Evolutionary conservation across 2,797 vertebrate species (phyloP), one percentile per base, ranked within the genome.

Genomic region (Podarcis lilfordi): DNA sequence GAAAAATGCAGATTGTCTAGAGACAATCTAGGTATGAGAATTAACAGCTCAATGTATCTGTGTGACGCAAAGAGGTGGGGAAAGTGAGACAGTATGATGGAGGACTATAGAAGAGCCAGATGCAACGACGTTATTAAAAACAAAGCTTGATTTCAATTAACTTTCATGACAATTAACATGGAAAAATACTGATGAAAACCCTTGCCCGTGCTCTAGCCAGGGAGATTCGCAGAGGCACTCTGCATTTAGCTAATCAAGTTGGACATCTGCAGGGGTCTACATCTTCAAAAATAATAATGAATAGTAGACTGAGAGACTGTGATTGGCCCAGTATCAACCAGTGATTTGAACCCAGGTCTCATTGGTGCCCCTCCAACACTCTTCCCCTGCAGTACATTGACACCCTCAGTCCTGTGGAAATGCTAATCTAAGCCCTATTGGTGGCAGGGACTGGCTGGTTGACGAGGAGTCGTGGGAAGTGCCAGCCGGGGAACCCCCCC

Each of bases 1-100:
- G n/a, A 86, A 75, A 77, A 68, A 82, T 86, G 71, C 84, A 76
- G 61, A 85, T 86, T 32, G 71, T 85, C 71, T 77, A 40, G 35
- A 81, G 72, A 55, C 40, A 81, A 74, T 23, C 78, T 66, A 81
- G 37, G 50, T 64, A 75, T 68, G 77, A 55, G 59, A 89, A 80
- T 11, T 25, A 80, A 89, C 76, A 32, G 29, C 29, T 76, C 66
- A 50, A 43, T 32, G 69, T 32, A 32, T 75, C 32, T 17, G 43
- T 75, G 25, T 89, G 78, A 81, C 32, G 32, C 77, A 80, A 45
- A 35, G 5, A 25, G 71, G 43, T 8, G 8, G 43, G 43, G 8
- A 43, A 43, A 43, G 43, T 5, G n/a, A 7, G 71, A 17, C 4
- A 35, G 59, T 21, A 1, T 21, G 61, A 74, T 23, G 19, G 35